Percentiles rank a stretch among this genome's conserved stretches.
phyloP scores from a whole-genome alignment of 30 jellyfish, hydroid and myxozoan species.

The Aurelia sp. region DNA sequence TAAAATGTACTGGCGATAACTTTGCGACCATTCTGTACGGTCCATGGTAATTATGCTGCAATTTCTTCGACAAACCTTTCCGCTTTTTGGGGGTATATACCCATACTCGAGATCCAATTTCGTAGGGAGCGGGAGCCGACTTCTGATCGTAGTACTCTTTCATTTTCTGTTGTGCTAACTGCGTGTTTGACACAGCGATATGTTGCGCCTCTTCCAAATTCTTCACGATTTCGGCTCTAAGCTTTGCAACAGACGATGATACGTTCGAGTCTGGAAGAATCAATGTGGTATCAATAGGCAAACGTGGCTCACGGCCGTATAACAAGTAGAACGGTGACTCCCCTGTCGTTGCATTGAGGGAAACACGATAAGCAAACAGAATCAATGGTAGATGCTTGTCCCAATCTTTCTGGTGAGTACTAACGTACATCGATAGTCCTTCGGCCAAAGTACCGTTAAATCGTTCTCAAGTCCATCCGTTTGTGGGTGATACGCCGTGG shows the following conservation, averaged over 20 bases:
- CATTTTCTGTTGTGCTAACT: conserved; percentile 45
- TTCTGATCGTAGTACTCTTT: conserved; percentile 39
- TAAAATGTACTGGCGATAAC: no score
- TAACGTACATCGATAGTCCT: conserved; percentile 44
- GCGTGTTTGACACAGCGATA: conserved; percentile 7
- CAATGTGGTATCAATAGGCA: conserved; percentile 26
- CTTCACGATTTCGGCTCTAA: conserved; percentile 18
- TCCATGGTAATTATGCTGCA: neutral
- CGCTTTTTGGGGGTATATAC: neutral
- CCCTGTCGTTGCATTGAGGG: conserved; percentile 42
- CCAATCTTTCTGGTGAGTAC: conserved; percentile 50
- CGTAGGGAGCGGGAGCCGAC: conserved; percentile 17
- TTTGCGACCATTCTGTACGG: conserved; percentile 1
- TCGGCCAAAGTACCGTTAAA: neutral
- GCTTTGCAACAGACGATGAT: conserved; percentile 32
- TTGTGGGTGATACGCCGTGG: no score
- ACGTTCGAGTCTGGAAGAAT: conserved; percentile 13
- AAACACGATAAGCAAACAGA: conserved; percentile 48
- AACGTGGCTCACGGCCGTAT: no score
- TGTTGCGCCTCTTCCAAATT: conserved; percentile 13
- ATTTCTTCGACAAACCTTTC: neutral
- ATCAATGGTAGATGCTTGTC: conserved; percentile 25
- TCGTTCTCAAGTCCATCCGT: conserved; percentile 2
- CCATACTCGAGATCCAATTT: conserved; percentile 7
- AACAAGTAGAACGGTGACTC: conserved; percentile 63